A percentile compares a stretch with the other conserved stretches of the same genome.
Conservation (phyloP, 2,113 vertebrate genomes). For the Lagopus muta region DNA sequence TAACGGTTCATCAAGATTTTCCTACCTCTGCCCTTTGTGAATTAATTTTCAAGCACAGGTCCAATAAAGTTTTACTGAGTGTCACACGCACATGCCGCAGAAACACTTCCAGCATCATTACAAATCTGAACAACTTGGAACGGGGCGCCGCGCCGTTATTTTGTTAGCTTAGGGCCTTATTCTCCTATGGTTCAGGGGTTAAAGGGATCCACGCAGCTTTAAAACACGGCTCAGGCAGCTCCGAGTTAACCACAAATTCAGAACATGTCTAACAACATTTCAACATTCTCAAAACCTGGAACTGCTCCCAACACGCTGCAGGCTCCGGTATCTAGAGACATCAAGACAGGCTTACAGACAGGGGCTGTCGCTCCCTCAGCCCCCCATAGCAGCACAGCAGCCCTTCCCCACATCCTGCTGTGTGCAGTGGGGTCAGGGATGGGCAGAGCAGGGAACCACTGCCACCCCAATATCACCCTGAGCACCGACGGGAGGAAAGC, state of each 20-base stretch:
- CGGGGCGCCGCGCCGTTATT: background rate
- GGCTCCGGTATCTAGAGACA: constrained; percentile 10
- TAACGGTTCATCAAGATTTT: background rate
- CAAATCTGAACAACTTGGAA: background rate
- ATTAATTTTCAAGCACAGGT: constrained; percentile 18
- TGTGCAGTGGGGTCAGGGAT: rapidly evolving
- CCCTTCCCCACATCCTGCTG: background rate
- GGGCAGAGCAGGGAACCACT: background rate
- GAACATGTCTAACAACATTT: constrained; percentile 53
- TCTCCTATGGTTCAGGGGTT: constrained; percentile 38
- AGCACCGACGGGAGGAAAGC: background rate
- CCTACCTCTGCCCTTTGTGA: background rate
- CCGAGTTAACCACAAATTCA: constrained; percentile 55
- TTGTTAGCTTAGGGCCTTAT: background rate
- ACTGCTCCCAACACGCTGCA: background rate
- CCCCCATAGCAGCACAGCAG: background rate
- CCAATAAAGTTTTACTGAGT: background rate
- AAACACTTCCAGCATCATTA: background rate
- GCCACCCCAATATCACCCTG: background rate
- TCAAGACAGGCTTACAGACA: background rate
- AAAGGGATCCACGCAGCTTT: constrained; percentile 14
- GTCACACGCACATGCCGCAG: background rate
- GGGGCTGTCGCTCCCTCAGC: background rate
- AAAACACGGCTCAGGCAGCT: constrained; percentile 22
- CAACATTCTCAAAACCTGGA: constrained; percentile 25